Evolutionary conservation across 2,888 invertebrate species (phyloP).

Genomic region (Elmis aenea): DNA sequence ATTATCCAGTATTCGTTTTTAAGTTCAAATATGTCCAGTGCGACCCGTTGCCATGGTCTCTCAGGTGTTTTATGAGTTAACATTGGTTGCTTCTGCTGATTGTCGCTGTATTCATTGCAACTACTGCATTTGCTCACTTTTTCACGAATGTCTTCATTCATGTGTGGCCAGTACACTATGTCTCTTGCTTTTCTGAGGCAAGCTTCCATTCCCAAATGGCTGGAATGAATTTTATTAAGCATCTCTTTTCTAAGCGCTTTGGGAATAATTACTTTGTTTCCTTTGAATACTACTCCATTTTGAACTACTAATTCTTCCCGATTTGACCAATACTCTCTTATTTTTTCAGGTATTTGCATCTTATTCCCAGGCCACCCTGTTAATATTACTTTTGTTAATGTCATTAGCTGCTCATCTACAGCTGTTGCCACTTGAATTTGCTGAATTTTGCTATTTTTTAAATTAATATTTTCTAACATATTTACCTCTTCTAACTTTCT

Average conservation of each 20-base stretch:
- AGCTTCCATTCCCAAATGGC: slow-evolving; percentile 5
- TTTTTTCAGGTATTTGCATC: not conserved
- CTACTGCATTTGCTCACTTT: not conserved
- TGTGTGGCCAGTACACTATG: slow-evolving; percentile 1
- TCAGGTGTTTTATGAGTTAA: not conserved
- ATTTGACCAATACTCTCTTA: not conserved
- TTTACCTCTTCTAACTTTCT: no score
- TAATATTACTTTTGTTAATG: no score
- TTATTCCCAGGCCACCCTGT: slow-evolving; percentile 3
- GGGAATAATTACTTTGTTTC: slow-evolving; percentile 3
- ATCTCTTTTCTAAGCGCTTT: slow-evolving; percentile 3
- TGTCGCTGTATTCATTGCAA: not conserved
- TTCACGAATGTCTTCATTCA: not conserved
- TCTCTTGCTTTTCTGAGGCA: not conserved
- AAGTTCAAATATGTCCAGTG: slow-evolving; percentile 2
- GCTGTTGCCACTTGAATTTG: no score
- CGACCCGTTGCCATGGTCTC: slow-evolving; percentile 2
- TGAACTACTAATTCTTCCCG: slow-evolving; percentile 3
- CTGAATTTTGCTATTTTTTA: no score
- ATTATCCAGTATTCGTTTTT: not conserved
- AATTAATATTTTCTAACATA: no score
- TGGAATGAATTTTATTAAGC: slow-evolving; percentile 8
- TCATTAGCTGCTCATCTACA: no score
- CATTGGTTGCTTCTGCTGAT: not conserved
- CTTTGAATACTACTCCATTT: slow-evolving; percentile 4